Evolutionary conservation across 2,113 vertebrate genomes (phyloP), one percentile per base, ranked within the genome.

Genomic region (Dasyprocta punctata): DNA sequence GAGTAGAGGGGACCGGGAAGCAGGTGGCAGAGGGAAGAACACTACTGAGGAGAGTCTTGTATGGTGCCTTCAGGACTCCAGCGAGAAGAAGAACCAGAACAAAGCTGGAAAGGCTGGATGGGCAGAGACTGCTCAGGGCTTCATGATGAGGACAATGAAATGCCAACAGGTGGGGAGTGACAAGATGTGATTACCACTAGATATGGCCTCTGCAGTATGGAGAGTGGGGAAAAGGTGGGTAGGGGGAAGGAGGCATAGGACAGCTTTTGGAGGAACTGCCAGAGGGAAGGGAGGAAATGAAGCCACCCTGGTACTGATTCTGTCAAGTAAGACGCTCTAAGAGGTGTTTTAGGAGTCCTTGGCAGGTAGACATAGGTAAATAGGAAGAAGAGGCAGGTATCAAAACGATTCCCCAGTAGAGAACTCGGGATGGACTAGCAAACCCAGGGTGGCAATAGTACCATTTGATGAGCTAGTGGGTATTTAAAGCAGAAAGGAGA

Each of bases 1-100:
- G 5, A 41, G 63, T 19, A 30, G 38, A 22, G 24, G 12, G 9
- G 3, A 8, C 8, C 12, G 4, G 13, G 9, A 58, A 7, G 71
- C 38, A 63, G 44, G 20, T 54, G 41, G 22, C 0, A 5, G 56
- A 60, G 54, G 19, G 19, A 54, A 52, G 49, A n/a, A 14, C 8
- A 20, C 63, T 4, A 13, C 44, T 13, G 14, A 82, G 44, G 71
- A 78, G 73, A 47, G 14, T 4, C 47, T 44, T 19, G 5, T 0
- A 0, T 0, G 2, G 33, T 7, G 5, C 63, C 7, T 36, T 38
- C 6, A 0, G 49, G 61, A 86, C 52, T 22, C 11, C 22, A 12
- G 28, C 44, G 33, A 80, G 56, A n/a, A 83, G 44, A 41, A 24
- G 36, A 49, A 4, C 44, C 33, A 36, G 83, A 7, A 22, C 19